These are phyloP conservation scores for Galbula dea DNA, from an alignment of 2,113 vertebrate genomes.

Conservation along the genomic window DNA sequence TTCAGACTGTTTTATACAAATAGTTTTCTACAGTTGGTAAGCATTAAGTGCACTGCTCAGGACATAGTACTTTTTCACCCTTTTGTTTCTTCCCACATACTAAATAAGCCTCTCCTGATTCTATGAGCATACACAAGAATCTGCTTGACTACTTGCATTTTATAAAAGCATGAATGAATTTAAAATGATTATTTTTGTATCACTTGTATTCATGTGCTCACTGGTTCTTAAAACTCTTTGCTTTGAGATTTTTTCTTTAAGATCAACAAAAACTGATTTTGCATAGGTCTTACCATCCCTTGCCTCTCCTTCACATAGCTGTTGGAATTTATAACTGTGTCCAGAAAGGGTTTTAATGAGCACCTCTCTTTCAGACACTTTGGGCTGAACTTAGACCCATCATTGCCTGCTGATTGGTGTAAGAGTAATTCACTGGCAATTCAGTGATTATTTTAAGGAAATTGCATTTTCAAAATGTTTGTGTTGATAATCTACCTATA, in stretches of 20 bases:
- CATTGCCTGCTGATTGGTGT: background rate
- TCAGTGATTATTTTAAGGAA: background rate
- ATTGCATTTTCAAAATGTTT: background rate
- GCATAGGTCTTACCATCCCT: background rate
- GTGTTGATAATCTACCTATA: background rate
- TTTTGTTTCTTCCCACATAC: background rate
- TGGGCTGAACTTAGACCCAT: background rate
- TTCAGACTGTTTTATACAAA: slow-evolving; percentile 8
- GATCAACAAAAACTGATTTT: background rate
- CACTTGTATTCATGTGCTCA: background rate
- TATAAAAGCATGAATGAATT: slow-evolving; percentile 38
- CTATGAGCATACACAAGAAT: background rate
- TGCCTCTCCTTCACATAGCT: background rate
- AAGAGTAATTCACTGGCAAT: background rate
- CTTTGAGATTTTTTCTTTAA: background rate
- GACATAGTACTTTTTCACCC: background rate
- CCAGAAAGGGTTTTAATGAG: background rate
- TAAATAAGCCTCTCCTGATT: background rate
- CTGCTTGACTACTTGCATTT: slow-evolving; percentile 20
- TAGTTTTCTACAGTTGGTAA: slow-evolving; percentile 23
- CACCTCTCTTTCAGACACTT: background rate
- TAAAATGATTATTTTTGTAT: slow-evolving; percentile 24
- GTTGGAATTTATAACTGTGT: background rate
- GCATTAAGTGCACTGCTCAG: background rate
- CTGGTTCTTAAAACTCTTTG: background rate